Percentiles rank a stretch among this genome's conserved stretches.
phyloP scores from a whole-genome alignment of 2,113 vertebrate species.

The Carollia perspicillata region DNA sequence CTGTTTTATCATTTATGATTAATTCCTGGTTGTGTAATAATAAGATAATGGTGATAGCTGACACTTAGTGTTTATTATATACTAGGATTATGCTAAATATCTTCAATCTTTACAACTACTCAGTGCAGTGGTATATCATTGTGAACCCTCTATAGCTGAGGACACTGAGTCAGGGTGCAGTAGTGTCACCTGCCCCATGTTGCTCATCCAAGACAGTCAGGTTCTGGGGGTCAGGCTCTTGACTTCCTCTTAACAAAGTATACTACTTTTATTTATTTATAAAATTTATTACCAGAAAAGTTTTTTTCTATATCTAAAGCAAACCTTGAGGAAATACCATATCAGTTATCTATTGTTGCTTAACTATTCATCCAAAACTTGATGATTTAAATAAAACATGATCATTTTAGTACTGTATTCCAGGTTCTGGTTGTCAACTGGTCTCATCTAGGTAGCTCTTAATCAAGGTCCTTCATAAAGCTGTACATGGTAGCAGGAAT shows the following conservation, averaged over 20 bases:
- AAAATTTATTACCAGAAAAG: background rate
- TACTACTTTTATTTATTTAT: background rate
- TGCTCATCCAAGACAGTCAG: background rate
- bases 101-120: background rate
- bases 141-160: background rate
- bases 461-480: background rate
- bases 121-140: fast-evolving
- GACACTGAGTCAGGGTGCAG: background rate
- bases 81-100: background rate
- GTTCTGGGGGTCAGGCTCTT: background rate
- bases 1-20: background rate
- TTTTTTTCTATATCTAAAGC: background rate
- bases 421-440: background rate
- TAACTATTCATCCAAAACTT: background rate
- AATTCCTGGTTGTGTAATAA: background rate
- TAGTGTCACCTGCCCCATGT: background rate
- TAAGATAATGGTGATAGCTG: background rate
- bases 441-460: background rate
- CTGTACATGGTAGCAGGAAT: background rate
- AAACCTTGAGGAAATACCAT: background rate
- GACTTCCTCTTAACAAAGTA: background rate
- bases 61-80: background rate
- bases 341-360: background rate
- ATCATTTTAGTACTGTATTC: background rate
- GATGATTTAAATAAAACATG: background rate